Evolutionary conservation across 2,113 vertebrate species (phyloP).

Genomic region (Promerops cafer): DNA sequence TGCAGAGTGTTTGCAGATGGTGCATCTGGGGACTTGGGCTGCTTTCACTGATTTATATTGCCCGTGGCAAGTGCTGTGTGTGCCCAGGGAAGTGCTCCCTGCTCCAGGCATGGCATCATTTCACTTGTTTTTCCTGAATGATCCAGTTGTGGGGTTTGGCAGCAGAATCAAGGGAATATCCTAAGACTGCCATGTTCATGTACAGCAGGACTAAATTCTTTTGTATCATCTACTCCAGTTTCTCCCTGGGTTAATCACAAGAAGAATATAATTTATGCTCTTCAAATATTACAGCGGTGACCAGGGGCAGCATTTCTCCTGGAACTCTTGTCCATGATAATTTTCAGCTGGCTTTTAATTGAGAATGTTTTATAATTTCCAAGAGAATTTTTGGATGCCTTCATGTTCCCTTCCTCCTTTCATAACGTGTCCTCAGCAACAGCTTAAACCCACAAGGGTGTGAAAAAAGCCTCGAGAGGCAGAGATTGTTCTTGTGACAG

Average conservation of each 20-base stretch:
- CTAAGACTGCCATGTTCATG: neutral
- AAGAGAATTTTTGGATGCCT: neutral
- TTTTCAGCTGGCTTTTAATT: neutral
- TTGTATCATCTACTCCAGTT: neutral
- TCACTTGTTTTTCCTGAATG: neutral
- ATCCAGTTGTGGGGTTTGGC: neutral
- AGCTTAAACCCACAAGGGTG: neutral
- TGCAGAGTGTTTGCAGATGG: neutral
- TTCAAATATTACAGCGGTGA: neutral
- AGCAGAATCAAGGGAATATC: neutral
- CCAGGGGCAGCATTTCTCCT: neutral
- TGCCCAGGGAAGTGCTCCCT: neutral
- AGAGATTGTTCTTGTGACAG: neutral
- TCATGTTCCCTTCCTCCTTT: neutral
- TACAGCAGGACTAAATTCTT: neutral
- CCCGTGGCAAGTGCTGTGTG: neutral
- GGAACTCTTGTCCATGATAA: neutral
- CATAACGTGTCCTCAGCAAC: fast-evolving
- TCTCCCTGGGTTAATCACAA: neutral
- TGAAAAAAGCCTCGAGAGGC: neutral
- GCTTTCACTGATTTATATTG: neutral
- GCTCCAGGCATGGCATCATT: neutral
- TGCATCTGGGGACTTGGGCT: neutral
- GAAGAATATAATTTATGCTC: neutral
- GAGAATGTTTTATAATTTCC: neutral